These are phyloP conservation scores for Sitobion miscanthi DNA, from an alignment of 1,140 invertebrate genomes.

Conservation along the genomic window DNA sequence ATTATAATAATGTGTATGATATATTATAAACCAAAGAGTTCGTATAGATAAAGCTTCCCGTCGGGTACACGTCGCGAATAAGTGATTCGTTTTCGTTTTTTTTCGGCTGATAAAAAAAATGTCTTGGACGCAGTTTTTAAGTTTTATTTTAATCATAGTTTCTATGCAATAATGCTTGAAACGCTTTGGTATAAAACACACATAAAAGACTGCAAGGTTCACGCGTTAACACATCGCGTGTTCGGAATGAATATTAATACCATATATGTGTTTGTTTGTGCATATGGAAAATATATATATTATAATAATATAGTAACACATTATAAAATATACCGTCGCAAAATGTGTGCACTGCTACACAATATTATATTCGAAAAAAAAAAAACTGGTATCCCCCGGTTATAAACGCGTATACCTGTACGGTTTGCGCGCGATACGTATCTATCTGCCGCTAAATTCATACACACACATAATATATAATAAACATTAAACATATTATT, in stretches of 20 bases:
- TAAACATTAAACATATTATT: neutral
- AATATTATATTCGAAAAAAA: neutral
- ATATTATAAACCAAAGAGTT: neutral
- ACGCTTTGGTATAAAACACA: neutral
- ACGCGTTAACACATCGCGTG: neutral
- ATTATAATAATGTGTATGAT: neutral
- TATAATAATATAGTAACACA: neutral
- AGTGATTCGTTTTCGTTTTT: neutral
- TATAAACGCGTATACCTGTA: neutral
- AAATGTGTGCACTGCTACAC: neutral
- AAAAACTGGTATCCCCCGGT: conserved; percentile 19
- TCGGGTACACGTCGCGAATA: neutral
- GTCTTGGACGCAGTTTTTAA: neutral
- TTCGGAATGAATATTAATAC: neutral
- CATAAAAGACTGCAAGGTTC: neutral
- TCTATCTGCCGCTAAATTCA: neutral
- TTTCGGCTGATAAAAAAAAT: neutral
- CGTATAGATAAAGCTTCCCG: neutral
- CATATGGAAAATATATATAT: neutral
- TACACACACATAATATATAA: neutral
- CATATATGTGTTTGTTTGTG: neutral
- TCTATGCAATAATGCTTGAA: neutral
- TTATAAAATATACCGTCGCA: neutral
- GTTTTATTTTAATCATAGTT: neutral
- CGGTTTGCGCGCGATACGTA: neutral